A percentile compares a stretch with the other conserved stretches of the same genome.
Evolutionary conservation across 2,888 invertebrate genomes (phyloP).

Genomic region (Chrysopilus asiliformis): DNA sequence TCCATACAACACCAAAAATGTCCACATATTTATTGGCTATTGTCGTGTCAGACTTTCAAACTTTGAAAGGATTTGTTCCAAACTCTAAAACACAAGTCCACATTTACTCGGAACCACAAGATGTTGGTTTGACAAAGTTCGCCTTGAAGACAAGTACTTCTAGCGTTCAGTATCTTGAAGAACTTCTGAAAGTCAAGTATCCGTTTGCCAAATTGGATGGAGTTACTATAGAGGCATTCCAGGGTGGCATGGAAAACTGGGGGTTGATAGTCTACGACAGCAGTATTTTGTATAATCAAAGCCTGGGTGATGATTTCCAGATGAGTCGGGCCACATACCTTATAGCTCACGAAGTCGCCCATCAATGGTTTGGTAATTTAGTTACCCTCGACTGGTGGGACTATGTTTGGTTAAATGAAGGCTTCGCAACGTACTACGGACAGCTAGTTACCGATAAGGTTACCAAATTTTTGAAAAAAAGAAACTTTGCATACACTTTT

Average conservation of each 20-base stretch:
- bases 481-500: too few species aligned
- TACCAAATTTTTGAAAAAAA: too few species aligned
- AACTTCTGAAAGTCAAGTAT: constrained; percentile 44
- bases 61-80: constrained; percentile 16
- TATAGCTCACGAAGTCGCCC: constrained; percentile 42
- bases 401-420: constrained; percentile 12
- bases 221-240: constrained; percentile 24
- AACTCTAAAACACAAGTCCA: constrained; percentile 15
- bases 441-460: constrained; percentile 3
- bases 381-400: constrained; percentile 11
- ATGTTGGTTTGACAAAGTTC: constrained; percentile 38
- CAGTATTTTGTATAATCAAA: not conserved
- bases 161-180: constrained; percentile 37
- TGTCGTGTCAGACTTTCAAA: constrained; percentile 40
- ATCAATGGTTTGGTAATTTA: too few species aligned
- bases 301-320: not conserved
- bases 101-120: constrained; percentile 46
- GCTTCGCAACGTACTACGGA: constrained; percentile 9
- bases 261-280: constrained; percentile 4
- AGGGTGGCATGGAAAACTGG: constrained; percentile 13
- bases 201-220: constrained; percentile 38
- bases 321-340: not conserved
- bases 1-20: constrained; percentile 43
- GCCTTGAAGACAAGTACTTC: constrained; percentile 44
- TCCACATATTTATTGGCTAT: constrained; percentile 56